phyloP scores from a whole-genome alignment of 2,888 invertebrate genomes.

The Dione juno region DNA sequence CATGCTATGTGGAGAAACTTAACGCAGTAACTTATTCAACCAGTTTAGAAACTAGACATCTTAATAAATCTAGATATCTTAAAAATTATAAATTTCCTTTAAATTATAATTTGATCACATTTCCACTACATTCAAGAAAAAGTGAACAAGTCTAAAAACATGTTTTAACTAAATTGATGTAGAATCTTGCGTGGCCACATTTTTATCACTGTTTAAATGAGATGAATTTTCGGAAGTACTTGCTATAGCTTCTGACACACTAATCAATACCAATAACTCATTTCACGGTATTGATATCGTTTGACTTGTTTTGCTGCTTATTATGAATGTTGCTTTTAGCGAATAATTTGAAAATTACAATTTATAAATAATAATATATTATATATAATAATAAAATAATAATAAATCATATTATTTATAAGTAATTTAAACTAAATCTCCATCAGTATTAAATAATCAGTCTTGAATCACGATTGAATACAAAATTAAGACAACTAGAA shows the following conservation, averaged over 20 bases:
- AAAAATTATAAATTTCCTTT: background rate
- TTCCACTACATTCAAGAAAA: background rate
- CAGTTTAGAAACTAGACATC: too few species aligned
- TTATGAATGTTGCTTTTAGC: background rate
- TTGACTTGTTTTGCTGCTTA: background rate
- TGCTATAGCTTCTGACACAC: background rate
- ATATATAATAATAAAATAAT: too few species aligned
- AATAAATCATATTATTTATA: too few species aligned
- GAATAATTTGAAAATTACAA: too few species aligned
- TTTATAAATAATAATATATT: too few species aligned
- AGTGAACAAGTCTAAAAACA: background rate
- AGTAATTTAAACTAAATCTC: too few species aligned
- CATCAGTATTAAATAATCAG: too few species aligned
- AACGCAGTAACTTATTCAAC: too few species aligned
- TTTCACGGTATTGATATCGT: background rate
- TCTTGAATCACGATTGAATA: too few species aligned
- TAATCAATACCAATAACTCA: background rate
- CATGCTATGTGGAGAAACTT: too few species aligned
- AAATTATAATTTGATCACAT: background rate
- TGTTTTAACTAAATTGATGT: background rate
- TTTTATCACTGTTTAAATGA: conserved; percentile 16
- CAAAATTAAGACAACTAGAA: too few species aligned
- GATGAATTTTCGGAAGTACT: conserved; percentile 4
- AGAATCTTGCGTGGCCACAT: background rate
- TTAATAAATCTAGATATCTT: background rate